Evolutionary conservation across 2,113 vertebrate species (phyloP).

Genomic region (Neotragus pygmaeus): DNA sequence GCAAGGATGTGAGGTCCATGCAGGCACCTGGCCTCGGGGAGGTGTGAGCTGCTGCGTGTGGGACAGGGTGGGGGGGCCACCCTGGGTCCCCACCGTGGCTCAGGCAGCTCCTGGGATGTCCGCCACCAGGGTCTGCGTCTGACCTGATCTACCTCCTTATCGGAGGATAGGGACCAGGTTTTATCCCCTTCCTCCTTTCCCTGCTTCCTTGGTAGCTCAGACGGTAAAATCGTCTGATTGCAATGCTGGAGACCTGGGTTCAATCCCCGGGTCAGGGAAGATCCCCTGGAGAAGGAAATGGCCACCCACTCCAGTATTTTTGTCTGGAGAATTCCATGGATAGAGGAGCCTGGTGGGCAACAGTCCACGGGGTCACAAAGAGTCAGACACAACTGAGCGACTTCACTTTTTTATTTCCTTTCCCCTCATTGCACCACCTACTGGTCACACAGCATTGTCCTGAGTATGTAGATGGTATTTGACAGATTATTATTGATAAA

Average conservation of each 20-base stretch:
- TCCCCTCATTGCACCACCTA: neutral
- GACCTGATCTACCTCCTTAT: neutral
- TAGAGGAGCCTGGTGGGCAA: neutral
- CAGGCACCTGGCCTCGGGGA: neutral
- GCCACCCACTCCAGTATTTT: neutral
- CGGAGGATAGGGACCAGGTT: neutral
- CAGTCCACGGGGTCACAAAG: neutral
- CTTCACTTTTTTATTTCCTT: neutral
- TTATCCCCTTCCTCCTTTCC: neutral
- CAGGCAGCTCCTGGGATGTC: neutral
- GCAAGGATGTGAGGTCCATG: neutral
- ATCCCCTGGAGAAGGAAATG: neutral
- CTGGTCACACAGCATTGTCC: neutral
- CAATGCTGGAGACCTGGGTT: neutral
- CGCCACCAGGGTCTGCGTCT: neutral
- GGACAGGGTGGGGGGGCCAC: neutral
- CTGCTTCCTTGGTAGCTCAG: neutral
- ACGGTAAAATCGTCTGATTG: fast-evolving
- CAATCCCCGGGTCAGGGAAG: neutral
- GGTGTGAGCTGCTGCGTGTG: neutral
- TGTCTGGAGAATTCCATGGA: neutral
- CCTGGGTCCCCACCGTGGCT: neutral
- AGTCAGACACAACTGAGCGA: neutral
- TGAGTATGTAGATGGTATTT: neutral
- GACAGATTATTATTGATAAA: neutral